Base-by-base conservation (phyloP, 2,888 invertebrate genomes). In the Pasiphila rectangulata region DNA sequence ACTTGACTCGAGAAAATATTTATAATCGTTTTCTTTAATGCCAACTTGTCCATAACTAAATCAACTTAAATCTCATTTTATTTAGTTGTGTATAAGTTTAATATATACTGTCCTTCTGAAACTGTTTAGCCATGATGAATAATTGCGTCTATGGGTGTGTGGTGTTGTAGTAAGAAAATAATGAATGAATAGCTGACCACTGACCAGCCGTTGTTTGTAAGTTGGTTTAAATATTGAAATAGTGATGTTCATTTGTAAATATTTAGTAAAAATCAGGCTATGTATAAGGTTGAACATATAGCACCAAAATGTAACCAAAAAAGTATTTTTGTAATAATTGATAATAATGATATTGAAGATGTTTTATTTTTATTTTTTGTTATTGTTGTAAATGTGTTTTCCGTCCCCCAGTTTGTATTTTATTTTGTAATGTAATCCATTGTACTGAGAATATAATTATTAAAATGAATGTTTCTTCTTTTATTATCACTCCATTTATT, bases 221-320 rank as follows among this genome's bases (percentile, higher is more conserved):
- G n/a, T n/a, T n/a, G n/a, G n/a, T n/a, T n/a, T n/a, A 10, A 10
- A 19, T n/a, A 4, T 13, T 4, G 9, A 15, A 9, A n/a, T n/a
- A 1, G 7, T 13, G 12, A 9, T 29, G 15, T 13, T 13, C 7
- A 47, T 24, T 51, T 57, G 57, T 54, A 47, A 20, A 51, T 57
- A 44, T 30, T 15, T 38, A 41, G 37, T 40, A 17, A 0, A 13
- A 45, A 39, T 37, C 36, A 41, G 13, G 37, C 39, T 49, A 50
- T 36, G 43, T 59, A 59, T 59, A 39, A 61, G 55, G 57, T 61
- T 59, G 48, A 65, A 46, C 45, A 53, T 40, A 56, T 63, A 60
- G 61, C 67, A 70, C 78, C 78, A 79, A 79, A 78, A 66, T 71
- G 66, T 71, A 78, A 77, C 79, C 77, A 77, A 78, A 79, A 69